A percentile compares a stretch with the other conserved stretches of the same genome.
Evolutionary conservation across 2,888 invertebrate genomes (phyloP).

Genomic region (Cephus pygmeus): DNA sequence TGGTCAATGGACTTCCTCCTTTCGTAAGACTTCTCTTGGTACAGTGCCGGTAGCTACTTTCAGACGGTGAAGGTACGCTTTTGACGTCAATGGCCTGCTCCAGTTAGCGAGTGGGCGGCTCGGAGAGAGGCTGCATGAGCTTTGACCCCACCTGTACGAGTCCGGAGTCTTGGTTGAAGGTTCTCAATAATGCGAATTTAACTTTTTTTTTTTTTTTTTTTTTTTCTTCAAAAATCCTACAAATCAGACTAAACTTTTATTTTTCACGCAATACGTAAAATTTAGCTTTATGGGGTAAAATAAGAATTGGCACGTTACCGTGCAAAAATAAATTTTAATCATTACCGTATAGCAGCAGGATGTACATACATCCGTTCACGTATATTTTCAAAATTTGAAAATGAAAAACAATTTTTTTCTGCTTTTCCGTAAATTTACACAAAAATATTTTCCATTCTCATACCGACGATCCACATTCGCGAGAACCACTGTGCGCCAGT

Average conservation of each 20-base stretch:
- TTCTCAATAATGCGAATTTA: neutral
- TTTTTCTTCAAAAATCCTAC: too few species aligned
- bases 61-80: slow-evolving; percentile 15
- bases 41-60: slow-evolving; percentile 1
- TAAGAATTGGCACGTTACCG: neutral
- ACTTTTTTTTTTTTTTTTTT: too few species aligned
- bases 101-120: slow-evolving; percentile 11
- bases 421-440: neutral
- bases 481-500: slow-evolving; percentile 37
- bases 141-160: slow-evolving; percentile 36
- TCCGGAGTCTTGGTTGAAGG: neutral
- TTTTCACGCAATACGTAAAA: neutral
- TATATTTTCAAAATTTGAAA: too few species aligned
- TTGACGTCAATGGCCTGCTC: slow-evolving; percentile 18
- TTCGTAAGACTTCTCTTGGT: neutral
- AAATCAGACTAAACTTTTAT: neutral
- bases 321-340: neutral
- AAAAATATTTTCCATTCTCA: neutral
- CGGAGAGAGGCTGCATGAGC: slow-evolving; percentile 27
- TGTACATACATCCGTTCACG: too few species aligned
- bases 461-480: slow-evolving; percentile 33
- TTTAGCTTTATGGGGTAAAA: neutral
- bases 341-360: neutral
- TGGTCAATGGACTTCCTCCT: neutral
- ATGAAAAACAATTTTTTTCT: neutral